Base-by-base conservation (phyloP, 2,113 vertebrate species). In the Crocuta crocuta region DNA sequence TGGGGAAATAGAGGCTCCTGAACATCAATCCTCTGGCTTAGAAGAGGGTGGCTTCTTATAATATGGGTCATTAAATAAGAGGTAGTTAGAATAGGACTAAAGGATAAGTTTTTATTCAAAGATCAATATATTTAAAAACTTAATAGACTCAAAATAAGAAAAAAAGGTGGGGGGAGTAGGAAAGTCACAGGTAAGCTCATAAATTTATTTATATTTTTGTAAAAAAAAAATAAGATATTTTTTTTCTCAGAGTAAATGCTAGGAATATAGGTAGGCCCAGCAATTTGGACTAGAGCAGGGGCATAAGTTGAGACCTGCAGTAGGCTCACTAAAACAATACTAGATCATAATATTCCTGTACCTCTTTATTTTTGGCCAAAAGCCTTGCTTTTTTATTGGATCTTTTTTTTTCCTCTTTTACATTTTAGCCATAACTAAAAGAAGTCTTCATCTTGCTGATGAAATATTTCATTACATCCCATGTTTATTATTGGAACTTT, bases 401-500 rank as follows among this genome's bases (percentile, higher is more conserved):
- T 79, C 66, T 87, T 35, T 71, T 35, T 71, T 96, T 81, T 89
- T 45, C 35, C 16, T 12, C 78, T 82, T 66, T 89, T 63, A 78
- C 58, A 84, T 71, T 93, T 95, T 33, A 63, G 68, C 48, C 39
- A 78, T 50, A 68, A 89, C 21, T 82, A 70, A 43, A 71, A 94
- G 28, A 85, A 79, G 50, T 68, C 12, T 86, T 65, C n/a, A 82
- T 89, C 35, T 43, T 78, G 7, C 16, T 74, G 35, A 80, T 70
- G 15, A 94, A 93, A 78, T 88, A 76, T 66, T 91, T 94, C 11
- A 91, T 92, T 90, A 55, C 39, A 81, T 55, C 26, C 74, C 79
- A 92, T 80, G 90, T 15, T 66, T 61, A 65, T 81, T 84, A 92
- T 9, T 48, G n/a, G 65, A 76, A 83, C 26, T 76, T 91, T 89